Evolutionary conservation across 2,888 invertebrate species (phyloP).

Genomic region (Noctua fimbriata): DNA sequence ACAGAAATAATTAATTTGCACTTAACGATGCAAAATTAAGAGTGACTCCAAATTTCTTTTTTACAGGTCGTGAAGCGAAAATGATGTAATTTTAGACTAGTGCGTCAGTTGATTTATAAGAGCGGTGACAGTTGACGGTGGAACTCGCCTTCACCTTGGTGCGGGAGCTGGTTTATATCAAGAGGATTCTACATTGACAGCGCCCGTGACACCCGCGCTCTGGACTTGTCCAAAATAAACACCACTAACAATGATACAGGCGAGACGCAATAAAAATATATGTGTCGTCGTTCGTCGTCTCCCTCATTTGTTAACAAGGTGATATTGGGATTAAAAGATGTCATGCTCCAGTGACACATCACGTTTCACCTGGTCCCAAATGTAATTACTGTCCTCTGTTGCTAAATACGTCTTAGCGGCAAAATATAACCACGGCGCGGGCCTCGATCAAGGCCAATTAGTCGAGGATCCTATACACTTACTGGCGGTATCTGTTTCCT

Average conservation of each 20-base stretch:
- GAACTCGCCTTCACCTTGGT: constrained; percentile 88
- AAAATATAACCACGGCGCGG: constrained; percentile 75
- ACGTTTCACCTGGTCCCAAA: constrained; percentile 70
- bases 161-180: constrained; percentile 84
- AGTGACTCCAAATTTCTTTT: constrained; percentile 53
- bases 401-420: constrained; percentile 74
- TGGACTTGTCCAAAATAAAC: constrained; percentile 84
- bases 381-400: constrained; percentile 52
- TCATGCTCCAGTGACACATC: constrained; percentile 67
- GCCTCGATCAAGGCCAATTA: constrained; percentile 77
- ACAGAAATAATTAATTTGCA: constrained; percentile 55
- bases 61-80: constrained; percentile 48
- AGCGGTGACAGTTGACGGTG: constrained; percentile 81
- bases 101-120: constrained; percentile 84
- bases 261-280: constrained; percentile 79
- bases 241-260: constrained; percentile 82
- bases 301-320: constrained; percentile 65
- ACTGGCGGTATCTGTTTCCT: constrained; percentile 78
- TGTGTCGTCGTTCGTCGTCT: constrained; percentile 71
- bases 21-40: constrained; percentile 52
- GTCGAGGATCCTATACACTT: constrained; percentile 71
- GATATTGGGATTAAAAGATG: constrained; percentile 68
- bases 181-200: constrained; percentile 80
- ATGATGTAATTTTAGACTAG: constrained; percentile 66
- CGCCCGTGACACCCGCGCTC: constrained; percentile 84